Conservation (phyloP, 2,888 invertebrate genomes). For the Ectemnius lituratus region DNA sequence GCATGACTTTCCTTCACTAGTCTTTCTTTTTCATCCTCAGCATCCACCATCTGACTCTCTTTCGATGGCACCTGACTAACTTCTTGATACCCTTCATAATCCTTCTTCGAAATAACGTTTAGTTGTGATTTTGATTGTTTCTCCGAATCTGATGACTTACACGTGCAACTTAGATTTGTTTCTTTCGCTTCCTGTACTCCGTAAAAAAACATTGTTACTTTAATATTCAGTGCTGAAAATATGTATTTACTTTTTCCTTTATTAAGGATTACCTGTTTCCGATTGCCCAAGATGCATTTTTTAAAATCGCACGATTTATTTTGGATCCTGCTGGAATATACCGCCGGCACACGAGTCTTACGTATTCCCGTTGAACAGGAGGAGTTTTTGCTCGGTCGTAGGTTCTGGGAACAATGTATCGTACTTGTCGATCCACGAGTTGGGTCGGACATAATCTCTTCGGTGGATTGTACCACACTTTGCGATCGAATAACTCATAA, state of each 20-base stretch:
- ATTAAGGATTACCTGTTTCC: too few relatives aligned
- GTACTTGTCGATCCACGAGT: not conserved
- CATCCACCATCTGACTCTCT: conserved; percentile 56
- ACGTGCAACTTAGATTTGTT: conserved; percentile 5
- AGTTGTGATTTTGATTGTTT: conserved; percentile 69
- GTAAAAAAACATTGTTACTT: not conserved
- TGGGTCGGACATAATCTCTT: not conserved
- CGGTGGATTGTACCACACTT: not conserved
- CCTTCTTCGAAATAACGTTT: conserved; percentile 81
- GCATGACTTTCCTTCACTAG: conserved; percentile 67
- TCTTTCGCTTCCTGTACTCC: conserved; percentile 7
- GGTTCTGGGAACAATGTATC: not conserved
- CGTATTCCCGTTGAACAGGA: too few relatives aligned
- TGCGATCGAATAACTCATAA: too few relatives aligned
- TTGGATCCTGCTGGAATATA: too few relatives aligned
- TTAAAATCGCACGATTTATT: not conserved
- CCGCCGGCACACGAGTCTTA: too few relatives aligned
- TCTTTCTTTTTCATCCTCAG: conserved; percentile 62
- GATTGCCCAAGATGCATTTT: conserved; percentile 2
- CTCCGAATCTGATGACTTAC: not conserved
- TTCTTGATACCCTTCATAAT: conserved; percentile 78
- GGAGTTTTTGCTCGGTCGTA: too few relatives aligned
- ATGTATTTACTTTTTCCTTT: not conserved
- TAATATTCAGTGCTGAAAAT: not conserved
- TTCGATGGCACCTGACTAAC: conserved; percentile 53